Evolutionary conservation across 2,113 vertebrate species (phyloP).

Genomic region (Hippocampus guttulatus): DNA sequence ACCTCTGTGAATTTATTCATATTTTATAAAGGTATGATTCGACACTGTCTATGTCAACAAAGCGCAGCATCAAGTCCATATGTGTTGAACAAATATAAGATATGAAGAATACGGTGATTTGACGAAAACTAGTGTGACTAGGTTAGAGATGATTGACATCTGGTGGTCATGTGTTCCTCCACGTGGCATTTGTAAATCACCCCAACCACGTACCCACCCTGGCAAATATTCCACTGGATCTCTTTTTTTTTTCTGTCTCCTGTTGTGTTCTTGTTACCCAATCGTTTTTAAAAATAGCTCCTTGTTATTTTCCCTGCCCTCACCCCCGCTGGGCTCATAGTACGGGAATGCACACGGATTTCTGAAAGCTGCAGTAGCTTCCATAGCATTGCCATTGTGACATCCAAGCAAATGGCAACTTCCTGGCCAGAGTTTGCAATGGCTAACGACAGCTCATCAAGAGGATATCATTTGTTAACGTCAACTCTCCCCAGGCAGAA

Average conservation of each 20-base stretch:
- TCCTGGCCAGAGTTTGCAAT: conserved; percentile 40
- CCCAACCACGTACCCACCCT: not conserved
- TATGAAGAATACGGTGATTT: not conserved
- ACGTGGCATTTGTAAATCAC: not conserved
- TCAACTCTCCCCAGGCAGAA: conserved; percentile 33
- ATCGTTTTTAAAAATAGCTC: conserved; percentile 41
- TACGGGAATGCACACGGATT: conserved; percentile 43
- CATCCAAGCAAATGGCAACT: conserved; percentile 46
- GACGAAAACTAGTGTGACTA: not conserved
- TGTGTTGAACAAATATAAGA: not conserved
- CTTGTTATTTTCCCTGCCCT: conserved; percentile 23
- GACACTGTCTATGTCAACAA: not conserved
- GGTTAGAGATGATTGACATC: not conserved
- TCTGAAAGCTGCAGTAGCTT: conserved; percentile 56
- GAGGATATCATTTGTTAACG: conserved; percentile 46
- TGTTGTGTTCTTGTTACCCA: conserved; percentile 24
- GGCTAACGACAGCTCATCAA: conserved; percentile 40
- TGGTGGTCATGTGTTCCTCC: not conserved
- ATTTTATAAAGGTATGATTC: not conserved
- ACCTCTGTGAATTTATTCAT: not conserved
- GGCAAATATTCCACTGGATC: not conserved
- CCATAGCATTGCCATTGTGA: conserved; percentile 49
- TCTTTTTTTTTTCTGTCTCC: not conserved
- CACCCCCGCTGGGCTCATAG: conserved; percentile 12
- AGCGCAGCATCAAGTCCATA: not conserved